Percentiles rank a stretch among this genome's conserved stretches.
Evolutionary conservation across 2,888 invertebrate genomes (phyloP).

Genomic region (Nycteola revayana): DNA sequence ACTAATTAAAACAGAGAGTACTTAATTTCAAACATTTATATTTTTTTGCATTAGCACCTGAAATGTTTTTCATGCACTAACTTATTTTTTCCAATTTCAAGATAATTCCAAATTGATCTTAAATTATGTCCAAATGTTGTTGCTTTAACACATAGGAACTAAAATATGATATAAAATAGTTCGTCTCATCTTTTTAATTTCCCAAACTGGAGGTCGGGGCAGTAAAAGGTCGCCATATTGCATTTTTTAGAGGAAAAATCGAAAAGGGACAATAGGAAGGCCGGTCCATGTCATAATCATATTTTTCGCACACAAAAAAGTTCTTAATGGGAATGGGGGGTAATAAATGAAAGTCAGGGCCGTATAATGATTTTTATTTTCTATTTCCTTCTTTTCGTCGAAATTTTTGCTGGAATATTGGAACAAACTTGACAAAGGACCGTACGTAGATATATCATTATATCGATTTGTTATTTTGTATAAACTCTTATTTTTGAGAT

Average conservation of each 20-base stretch:
- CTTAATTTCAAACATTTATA: too few species aligned
- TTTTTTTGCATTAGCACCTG: too few species aligned
- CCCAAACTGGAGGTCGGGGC: slow-evolving; percentile 36
- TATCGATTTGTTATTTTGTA: too few species aligned
- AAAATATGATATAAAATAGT: slow-evolving; percentile 25
- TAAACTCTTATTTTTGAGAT: too few species aligned
- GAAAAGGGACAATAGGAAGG: slow-evolving; percentile 71
- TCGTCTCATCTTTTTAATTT: slow-evolving; percentile 45
- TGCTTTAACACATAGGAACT: too few species aligned
- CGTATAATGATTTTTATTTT: slow-evolving; percentile 46
- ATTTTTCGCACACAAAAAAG: slow-evolving; percentile 75
- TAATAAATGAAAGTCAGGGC: slow-evolving; percentile 72
- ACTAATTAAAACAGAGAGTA: too few species aligned
- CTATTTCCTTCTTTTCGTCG: slow-evolving; percentile 32
- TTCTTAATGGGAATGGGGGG: slow-evolving; percentile 70
- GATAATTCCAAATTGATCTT: too few species aligned
- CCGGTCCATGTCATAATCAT: slow-evolving; percentile 73
- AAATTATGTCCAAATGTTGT: too few species aligned
- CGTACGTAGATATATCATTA: too few species aligned
- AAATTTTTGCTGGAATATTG: slow-evolving; percentile 22
- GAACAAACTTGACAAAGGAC: slow-evolving; percentile 28
- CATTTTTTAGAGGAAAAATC: slow-evolving; percentile 58
- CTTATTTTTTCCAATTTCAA: too few species aligned
- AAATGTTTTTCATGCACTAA: too few species aligned
- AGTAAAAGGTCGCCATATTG: slow-evolving; percentile 57